A percentile compares a stretch with the other conserved stretches of the same genome.
Evolutionary conservation across 2,113 vertebrate species (phyloP).

Genomic region (Anhinga anhinga): DNA sequence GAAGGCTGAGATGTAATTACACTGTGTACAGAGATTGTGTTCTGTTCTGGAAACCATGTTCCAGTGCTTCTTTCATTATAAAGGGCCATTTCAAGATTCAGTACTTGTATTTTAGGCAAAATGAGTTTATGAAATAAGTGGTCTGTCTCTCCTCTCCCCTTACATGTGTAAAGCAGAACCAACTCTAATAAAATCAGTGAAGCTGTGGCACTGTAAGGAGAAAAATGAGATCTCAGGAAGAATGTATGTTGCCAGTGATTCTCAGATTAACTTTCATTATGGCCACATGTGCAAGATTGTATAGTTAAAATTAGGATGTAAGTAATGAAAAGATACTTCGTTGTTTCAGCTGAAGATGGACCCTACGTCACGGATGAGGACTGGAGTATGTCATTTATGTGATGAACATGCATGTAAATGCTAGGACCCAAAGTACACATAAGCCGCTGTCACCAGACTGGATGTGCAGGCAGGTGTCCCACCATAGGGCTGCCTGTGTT

Average conservation of each 20-base stretch:
- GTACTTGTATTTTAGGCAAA: background rate
- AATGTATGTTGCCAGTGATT: background rate
- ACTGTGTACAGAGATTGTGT: constrained; percentile 45
- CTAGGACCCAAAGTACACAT: no score
- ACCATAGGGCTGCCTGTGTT: fast-evolving
- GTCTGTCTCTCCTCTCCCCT: background rate
- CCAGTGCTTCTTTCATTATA: constrained; percentile 29
- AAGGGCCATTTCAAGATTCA: background rate
- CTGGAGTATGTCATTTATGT: background rate
- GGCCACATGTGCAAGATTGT: background rate
- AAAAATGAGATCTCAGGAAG: background rate
- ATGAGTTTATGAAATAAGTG: background rate
- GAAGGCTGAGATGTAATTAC: constrained; percentile 71
- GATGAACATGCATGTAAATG: background rate
- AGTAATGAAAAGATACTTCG: background rate
- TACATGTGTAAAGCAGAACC: background rate
- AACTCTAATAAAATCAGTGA: background rate
- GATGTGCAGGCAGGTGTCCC: background rate
- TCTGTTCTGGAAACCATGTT: constrained; percentile 54
- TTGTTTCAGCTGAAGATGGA: background rate
- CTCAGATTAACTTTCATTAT: background rate
- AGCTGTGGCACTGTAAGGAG: background rate
- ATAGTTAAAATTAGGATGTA: background rate
- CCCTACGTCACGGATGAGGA: background rate
- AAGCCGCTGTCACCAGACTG: background rate